Conservation (phyloP, 2,797 vertebrate species). For the Crocidura indochinensis region DNA sequence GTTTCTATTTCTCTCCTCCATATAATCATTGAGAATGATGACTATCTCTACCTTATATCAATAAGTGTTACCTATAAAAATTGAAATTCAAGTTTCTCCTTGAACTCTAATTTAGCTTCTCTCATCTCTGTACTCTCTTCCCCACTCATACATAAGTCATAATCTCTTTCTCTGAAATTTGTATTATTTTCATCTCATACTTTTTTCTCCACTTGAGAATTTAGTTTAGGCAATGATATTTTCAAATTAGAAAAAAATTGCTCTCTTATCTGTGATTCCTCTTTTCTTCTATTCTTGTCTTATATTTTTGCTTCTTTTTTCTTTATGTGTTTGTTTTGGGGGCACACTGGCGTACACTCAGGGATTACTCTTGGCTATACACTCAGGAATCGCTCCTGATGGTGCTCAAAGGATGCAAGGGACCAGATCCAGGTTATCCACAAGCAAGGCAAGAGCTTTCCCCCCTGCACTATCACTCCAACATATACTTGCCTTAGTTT, state of each 20-base stretch:
- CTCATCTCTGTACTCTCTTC: neutral
- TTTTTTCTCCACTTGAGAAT: slow-evolving; percentile 14
- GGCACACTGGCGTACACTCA: too few species aligned
- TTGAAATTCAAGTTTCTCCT: neutral
- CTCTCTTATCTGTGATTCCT: neutral
- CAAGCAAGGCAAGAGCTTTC: too few species aligned
- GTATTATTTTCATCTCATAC: neutral
- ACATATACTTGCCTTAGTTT: too few species aligned
- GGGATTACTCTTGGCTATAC: too few species aligned
- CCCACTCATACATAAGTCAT: neutral
- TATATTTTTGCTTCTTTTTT: neutral
- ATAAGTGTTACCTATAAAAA: neutral
- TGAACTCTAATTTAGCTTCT: neutral
- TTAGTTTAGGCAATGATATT: neutral
- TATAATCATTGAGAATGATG: too few species aligned
- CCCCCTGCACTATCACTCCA: too few species aligned
- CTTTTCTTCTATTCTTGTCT: too few species aligned
- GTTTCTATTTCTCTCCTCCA: too few species aligned
- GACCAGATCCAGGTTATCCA: too few species aligned
- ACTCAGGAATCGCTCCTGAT: too few species aligned
- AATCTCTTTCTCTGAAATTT: slow-evolving; percentile 40
- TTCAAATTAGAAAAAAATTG: slow-evolving; percentile 13
- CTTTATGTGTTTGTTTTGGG: too few species aligned
- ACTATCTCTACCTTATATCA: neutral
- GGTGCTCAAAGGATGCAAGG: too few species aligned